Base-by-base conservation (phyloP, 2,888 invertebrate species). In the Biston stratarius region DNA sequence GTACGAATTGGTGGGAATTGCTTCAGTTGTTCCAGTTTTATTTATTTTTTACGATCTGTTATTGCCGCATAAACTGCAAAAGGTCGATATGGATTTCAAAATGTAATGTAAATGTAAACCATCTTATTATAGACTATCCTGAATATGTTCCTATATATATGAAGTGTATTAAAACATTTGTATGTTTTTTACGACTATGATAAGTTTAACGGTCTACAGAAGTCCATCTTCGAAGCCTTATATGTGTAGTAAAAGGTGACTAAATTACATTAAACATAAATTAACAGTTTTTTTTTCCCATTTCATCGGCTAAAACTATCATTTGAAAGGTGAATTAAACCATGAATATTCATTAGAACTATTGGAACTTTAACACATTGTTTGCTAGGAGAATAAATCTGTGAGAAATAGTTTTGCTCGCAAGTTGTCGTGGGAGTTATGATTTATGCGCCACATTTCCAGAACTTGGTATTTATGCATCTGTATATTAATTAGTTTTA, bases 381-480 rank as follows among this genome's bases (percentile, higher is more conserved):
- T 74, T 76, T 65, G 66, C 71, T 73, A 68, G 71, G 64, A 62
- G 69, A 74, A 74, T 52, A 74, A 77, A 73, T 77, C 73, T 72
- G 73, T 79, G 77, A 76, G 77, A 77, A 78, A 74, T 74, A 72
- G 59, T 64, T 73, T 72, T 71, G 70, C 71, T 62, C 60, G 64
- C 57, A 65, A 73, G 40, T 48, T 69, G 64, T 72, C 76, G 82
- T 84, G 83, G 83, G 84, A 77, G 79, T 75, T 75, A 63, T 78
- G 78, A 79, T 78, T 82, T 79, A 83, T 79, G 73, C 61, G 72
- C 71, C 69, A 61, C 73, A 74, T 78, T 76, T 75, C 73, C 73
- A 73, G 75, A 76, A 77, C 71, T 62, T 61, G 61, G 38, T 68
- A 52, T 64, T 70, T 64, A 67, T 70, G 72, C 53, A 70, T 72